Evolutionary conservation across 2,888 invertebrate species (phyloP), one percentile per base, ranked within the genome.

Genomic region (Diplolepis rosae): DNA sequence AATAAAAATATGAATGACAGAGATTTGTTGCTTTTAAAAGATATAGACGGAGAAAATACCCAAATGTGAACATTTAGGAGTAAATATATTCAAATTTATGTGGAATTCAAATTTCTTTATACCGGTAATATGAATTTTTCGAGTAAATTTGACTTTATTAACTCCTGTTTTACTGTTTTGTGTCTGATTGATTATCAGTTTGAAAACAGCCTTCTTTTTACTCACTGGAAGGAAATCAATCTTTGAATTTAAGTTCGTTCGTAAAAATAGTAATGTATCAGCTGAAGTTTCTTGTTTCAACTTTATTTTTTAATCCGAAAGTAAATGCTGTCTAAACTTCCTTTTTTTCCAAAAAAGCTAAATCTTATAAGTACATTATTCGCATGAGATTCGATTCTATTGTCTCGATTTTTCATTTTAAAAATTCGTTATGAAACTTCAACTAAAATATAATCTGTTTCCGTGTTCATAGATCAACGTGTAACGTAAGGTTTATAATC

Each of bases 401-500:
- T 51, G 51, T 27, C 6, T 27, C 24, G 32, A 35, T 32, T 56
- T 35, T 6, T 5, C 22, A 35, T 45, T 4, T n/a, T 24, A n/a
- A 61, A 61, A 61, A 61, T 39, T 61, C 22, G 24, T 61, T 61
- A 39, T 61, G 35, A 56, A 45, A 56, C 27, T 51, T 51, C n/a
- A 51, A 51, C n/a, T 51, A 15, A 27, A 28, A 24, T 32, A 32
- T 56, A 56, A 32, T 35, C 22, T 39, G 15, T 61, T 61, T 61
- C n/a, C 39, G 22, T 61, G 39, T 39, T 61, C 39, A 61, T 61
- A 39, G 61, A 61, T 61, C 39, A 39, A 61, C 6, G 6, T 61
- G n/a, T 13, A 39, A 32, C 11, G 9, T 18, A 18, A 35, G 18
- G 18, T 56, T 15, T 61, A 52, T n/a, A n/a, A n/a, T n/a, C n/a